Conservation (phyloP, 2,888 invertebrate genomes). For the Taenaris catops region DNA sequence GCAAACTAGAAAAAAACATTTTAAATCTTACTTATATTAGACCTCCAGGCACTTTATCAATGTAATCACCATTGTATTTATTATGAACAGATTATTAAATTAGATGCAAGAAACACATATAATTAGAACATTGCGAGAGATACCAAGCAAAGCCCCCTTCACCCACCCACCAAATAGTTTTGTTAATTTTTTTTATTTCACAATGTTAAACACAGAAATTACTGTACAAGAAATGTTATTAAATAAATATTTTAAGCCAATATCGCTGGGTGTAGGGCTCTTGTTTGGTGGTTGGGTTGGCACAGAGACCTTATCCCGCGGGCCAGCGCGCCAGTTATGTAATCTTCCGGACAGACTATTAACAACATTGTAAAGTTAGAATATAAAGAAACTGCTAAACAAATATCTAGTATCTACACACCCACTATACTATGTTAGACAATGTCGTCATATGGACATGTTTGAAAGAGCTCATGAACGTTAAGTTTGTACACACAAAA, state of each 20-base stretch:
- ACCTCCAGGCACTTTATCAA: too few relatives aligned
- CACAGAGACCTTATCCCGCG: slow-evolving; percentile 74
- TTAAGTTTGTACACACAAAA: slow-evolving; percentile 27
- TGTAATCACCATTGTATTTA: too few relatives aligned
- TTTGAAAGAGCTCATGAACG: slow-evolving; percentile 21
- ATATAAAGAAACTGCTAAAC: slow-evolving; percentile 43
- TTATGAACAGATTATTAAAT: not conserved
- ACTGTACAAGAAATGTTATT: slow-evolving; percentile 20
- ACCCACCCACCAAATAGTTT: slow-evolving; percentile 78
- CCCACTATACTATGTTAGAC: slow-evolving; percentile 19
- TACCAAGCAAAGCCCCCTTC: slow-evolving; percentile 81
- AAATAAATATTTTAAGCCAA: slow-evolving; percentile 35
- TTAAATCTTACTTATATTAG: too few relatives aligned
- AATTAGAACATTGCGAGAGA: slow-evolving; percentile 44
- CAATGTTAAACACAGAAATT: slow-evolving; percentile 9
- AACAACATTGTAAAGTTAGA: slow-evolving; percentile 47
- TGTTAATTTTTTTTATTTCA: slow-evolving; percentile 47
- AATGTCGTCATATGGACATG: slow-evolving; percentile 47
- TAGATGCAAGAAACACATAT: slow-evolving; percentile 17
- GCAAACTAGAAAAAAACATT: too few relatives aligned
- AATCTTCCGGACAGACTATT: too few relatives aligned
- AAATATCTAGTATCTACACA: slow-evolving; percentile 24
- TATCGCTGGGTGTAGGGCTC: slow-evolving; percentile 75
- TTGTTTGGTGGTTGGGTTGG: slow-evolving; percentile 80
- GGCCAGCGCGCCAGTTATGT: slow-evolving; percentile 70